Percentiles rank a stretch among this genome's conserved stretches.
Conservation (phyloP, 2,797 vertebrate species). For the Propithecus deckenii region DNA sequence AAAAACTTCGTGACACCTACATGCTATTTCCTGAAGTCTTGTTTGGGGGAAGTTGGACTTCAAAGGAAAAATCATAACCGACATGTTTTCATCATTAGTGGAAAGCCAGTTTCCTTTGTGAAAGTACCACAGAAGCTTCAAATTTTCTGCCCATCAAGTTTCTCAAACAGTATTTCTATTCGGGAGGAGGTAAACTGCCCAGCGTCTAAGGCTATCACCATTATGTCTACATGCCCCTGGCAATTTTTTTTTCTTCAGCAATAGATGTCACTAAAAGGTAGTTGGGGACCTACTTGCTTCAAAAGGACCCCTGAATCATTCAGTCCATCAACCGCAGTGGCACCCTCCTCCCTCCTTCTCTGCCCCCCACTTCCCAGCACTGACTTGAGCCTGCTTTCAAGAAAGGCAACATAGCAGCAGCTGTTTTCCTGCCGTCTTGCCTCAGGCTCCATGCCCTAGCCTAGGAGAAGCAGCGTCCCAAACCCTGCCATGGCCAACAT, state of each 20-base stretch:
- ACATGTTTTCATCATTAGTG: conserved; percentile 35
- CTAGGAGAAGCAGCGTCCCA: background rate
- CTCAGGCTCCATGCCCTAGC: background rate
- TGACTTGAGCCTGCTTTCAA: background rate
- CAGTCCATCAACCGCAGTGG: background rate
- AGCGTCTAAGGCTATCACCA: background rate
- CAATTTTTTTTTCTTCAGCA: background rate
- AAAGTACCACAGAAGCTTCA: background rate
- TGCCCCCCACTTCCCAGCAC: background rate
- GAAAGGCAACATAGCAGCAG: background rate
- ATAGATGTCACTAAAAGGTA: background rate
- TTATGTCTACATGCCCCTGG: background rate
- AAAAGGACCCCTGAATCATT: background rate
- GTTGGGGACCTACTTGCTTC: background rate
- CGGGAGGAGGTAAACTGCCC: background rate
- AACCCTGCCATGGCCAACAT: background rate
- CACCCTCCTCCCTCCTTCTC: background rate
- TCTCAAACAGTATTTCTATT: background rate
- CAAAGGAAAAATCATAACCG: conserved; percentile 69
- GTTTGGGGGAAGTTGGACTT: conserved; percentile 56
- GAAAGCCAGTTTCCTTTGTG: conserved; percentile 43
- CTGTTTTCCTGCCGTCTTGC: background rate
- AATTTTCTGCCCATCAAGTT: background rate
- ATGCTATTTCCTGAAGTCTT: conserved; percentile 62
- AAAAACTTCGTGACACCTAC: conserved; percentile 52